Evolutionary conservation across 1,140 invertebrate genomes (phyloP).

Genomic region (silkworm (Bombyx mori)): ASM3026992v2 NC_085119.1:6729501-6730000

Average conservation of each 20-base stretch:
- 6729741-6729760: conserved; percentile 48
- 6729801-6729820: conserved; percentile 38
- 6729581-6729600: conserved; percentile 47
- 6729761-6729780: conserved; percentile 39
- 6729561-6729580: conserved; percentile 41
- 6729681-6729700: conserved; percentile 54
- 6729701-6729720: conserved; percentile 68
- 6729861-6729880: conserved; percentile 39
- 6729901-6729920: conserved; percentile 27
- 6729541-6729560: conserved; percentile 40
- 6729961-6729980: conserved; percentile 59
- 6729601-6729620: conserved; percentile 42
- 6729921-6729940: conserved; percentile 44
- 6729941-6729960: conserved; percentile 48
- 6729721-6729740: conserved; percentile 47
- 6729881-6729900: conserved; percentile 31
- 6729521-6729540: conserved; percentile 52
- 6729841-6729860: conserved; percentile 37
- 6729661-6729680: conserved; percentile 61
- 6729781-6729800: conserved; percentile 45
- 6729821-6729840: conserved; percentile 36
- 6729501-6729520: conserved; percentile 41
- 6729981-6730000: conserved; percentile 53
- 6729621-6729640: conserved; percentile 39
- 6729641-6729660: conserved; percentile 61